Percentiles rank a stretch among this genome's conserved stretches.
These are phyloP conservation scores for Xenentodon cancila DNA, from an alignment of 2,797 vertebrate species.

Conservation along the genomic window DNA sequence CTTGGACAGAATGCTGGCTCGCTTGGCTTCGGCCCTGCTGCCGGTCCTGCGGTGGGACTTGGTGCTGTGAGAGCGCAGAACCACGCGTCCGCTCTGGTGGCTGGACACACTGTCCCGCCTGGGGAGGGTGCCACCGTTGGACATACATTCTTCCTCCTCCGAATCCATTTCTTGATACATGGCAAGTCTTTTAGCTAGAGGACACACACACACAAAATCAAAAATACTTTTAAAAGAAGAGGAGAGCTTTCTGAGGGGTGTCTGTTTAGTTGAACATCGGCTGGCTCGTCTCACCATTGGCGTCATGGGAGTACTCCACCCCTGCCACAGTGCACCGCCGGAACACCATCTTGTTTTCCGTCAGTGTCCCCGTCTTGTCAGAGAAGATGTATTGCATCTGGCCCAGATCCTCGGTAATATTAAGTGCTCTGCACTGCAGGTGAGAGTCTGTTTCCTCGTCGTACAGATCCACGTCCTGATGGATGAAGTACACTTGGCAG, in stretches of 20 bases:
- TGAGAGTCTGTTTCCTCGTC: conserved; percentile 95
- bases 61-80: conserved; percentile 90
- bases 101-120: conserved; percentile 87
- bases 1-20: conserved; percentile 93
- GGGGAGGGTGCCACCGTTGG: conserved; percentile 85
- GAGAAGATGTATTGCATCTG: conserved; percentile 99
- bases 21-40: conserved; percentile 92
- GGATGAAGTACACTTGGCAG: conserved; percentile 97
- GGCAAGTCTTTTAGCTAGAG: conserved; percentile 89
- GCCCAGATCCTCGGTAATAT: conserved; percentile 97
- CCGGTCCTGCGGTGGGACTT: conserved; percentile 91
- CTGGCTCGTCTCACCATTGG: conserved; percentile 86
- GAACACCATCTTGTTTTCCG: conserved; percentile 99
- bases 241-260: conserved; percentile 1
- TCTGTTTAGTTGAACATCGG: neutral
- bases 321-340: conserved; percentile 95
- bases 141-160: conserved; percentile 89
- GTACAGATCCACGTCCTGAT: conserved; percentile 93
- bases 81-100: conserved; percentile 87
- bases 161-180: conserved; percentile 96
- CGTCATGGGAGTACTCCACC: conserved; percentile 95
- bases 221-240: conserved; percentile 8
- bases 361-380: conserved; percentile 98
- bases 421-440: conserved; percentile 94
- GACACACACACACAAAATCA: conserved; percentile 9